phyloP scores from a whole-genome alignment of 2,888 invertebrate species.

The Platyscelio sp. region DNA sequence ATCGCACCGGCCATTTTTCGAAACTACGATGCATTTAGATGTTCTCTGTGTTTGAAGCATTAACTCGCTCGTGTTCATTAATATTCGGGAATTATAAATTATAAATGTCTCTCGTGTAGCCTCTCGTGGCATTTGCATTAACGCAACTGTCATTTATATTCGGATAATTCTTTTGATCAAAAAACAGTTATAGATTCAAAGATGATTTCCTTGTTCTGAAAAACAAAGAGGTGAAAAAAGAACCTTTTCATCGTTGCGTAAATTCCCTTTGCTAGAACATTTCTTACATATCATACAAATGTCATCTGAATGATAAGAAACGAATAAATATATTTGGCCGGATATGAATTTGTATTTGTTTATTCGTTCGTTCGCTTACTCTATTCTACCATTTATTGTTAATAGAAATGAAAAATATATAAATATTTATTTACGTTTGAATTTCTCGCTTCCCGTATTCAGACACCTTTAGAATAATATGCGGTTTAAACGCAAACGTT shows the following conservation, averaged over 20 bases:
- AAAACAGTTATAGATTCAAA: conserved; percentile 26
- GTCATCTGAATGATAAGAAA: conserved; percentile 53
- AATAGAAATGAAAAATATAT: conserved; percentile 16
- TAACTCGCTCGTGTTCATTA: conserved; percentile 35
- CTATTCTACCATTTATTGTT: not conserved
- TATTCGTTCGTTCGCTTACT: conserved; percentile 17
- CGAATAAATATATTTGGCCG: conserved; percentile 35
- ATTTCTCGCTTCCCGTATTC: conserved; percentile 46
- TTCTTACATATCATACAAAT: conserved; percentile 65
- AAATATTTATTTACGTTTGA: not conserved
- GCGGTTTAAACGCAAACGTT: conserved; percentile 7
- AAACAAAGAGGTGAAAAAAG: not conserved
- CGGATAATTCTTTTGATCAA: not conserved
- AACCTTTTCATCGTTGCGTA: conserved; percentile 11
- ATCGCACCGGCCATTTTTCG: conserved; percentile 68
- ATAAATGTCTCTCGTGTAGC: conserved; percentile 73
- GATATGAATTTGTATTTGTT: conserved; percentile 13
- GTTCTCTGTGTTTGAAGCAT: conserved; percentile 25
- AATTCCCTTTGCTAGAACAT: conserved; percentile 44
- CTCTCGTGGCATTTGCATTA: conserved; percentile 67
- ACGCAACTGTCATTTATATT: conserved; percentile 24
- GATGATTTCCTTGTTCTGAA: not conserved
- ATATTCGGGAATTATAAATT: conserved; percentile 69
- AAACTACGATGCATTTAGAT: conserved; percentile 51
- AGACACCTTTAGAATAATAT: conserved; percentile 25